Evolutionary conservation across 2,888 invertebrate genomes (phyloP).

Genomic region (Octodonta nipae): DNA sequence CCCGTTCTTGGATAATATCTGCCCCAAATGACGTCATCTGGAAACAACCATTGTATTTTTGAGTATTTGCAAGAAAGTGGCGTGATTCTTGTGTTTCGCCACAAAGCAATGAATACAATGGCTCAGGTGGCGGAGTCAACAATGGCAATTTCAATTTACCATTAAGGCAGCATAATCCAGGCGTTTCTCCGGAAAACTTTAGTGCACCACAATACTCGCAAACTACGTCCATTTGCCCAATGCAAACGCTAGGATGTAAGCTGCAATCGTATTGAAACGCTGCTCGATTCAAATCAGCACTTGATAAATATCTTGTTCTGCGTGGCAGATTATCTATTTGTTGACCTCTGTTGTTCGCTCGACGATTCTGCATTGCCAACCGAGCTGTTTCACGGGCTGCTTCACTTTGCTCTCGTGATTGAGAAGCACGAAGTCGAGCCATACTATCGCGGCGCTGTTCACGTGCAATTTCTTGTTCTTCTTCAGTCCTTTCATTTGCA

Average conservation of each 20-base stretch:
- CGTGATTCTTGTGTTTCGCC: not conserved
- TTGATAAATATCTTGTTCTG: slow-evolving; percentile 5
- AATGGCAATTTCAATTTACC: slow-evolving; percentile 20
- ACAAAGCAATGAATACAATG: slow-evolving; percentile 4
- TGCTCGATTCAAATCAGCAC: slow-evolving; percentile 3
- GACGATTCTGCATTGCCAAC: too few species aligned
- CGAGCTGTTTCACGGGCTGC: not conserved
- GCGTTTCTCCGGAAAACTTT: slow-evolving; percentile 27
- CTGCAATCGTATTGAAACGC: not conserved
- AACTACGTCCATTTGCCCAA: slow-evolving; percentile 2
- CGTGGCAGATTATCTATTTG: slow-evolving; percentile 5
- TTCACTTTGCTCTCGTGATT: slow-evolving; percentile 5
- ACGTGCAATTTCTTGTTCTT: too few species aligned
- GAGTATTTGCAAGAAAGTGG: slow-evolving; percentile 3
- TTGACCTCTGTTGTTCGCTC: too few species aligned
- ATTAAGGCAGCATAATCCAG: slow-evolving; percentile 30
- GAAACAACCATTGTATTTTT: slow-evolving; percentile 4
- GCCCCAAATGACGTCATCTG: slow-evolving; percentile 4
- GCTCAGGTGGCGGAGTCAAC: slow-evolving; percentile 5
- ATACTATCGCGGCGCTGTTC: too few species aligned
- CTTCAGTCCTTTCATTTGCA: too few species aligned
- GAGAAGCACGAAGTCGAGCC: slow-evolving; percentile 4
- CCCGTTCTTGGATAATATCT: not conserved
- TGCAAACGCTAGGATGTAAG: slow-evolving; percentile 1
- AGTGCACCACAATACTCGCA: slow-evolving; percentile 20